Evolutionary conservation across 2,888 invertebrate species (phyloP), one percentile per base, ranked within the genome.

Genomic region (Troilus luridus): DNA sequence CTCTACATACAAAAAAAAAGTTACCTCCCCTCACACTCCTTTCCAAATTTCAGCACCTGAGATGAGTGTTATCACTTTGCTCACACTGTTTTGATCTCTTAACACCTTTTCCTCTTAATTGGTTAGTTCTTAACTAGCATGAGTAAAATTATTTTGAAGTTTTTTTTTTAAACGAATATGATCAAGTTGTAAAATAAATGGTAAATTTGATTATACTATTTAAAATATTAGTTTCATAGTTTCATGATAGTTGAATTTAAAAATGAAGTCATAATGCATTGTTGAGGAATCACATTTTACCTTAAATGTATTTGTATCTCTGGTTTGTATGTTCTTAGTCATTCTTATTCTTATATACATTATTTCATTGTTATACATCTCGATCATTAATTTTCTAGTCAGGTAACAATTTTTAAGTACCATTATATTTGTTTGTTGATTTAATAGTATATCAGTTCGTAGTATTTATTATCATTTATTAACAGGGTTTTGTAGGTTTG

Each of bases 251-350:
- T 9, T 77, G 41, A 41, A 77, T 27, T 77, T 41, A 11, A 64
- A 64, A 64, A 64, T 64, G 0, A 64, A 64, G 1, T 64, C n/a
- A 11, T 64, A 14, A 67, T 67, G 24, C 14, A 12, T 14, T 67
- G 27, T 67, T 27, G 27, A 67, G 24, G 24, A 67, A 24, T n/a
- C 11, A n/a, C 9, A 0, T 41, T 27, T 41, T 41, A 7, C 27
- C 41, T 77, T 77, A 77, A 77, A 6, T 14, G 27, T 72, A 27
- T 72, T 9, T 72, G 27, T 27, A 85, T 85, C 56, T 85, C 85
- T 85, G 85, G 85, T 85, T 56, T 85, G 85, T 85, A 85, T 85
- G 14, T 85, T 85, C 12, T 85, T 21, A 27, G 19, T 41, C 85
- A n/a, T 21, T 81, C 41, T 81, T 81, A 81, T 54, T 54, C 54